Evolutionary conservation across 2,113 vertebrate genomes (phyloP).

Genomic region (Axis porcinus): DNA sequence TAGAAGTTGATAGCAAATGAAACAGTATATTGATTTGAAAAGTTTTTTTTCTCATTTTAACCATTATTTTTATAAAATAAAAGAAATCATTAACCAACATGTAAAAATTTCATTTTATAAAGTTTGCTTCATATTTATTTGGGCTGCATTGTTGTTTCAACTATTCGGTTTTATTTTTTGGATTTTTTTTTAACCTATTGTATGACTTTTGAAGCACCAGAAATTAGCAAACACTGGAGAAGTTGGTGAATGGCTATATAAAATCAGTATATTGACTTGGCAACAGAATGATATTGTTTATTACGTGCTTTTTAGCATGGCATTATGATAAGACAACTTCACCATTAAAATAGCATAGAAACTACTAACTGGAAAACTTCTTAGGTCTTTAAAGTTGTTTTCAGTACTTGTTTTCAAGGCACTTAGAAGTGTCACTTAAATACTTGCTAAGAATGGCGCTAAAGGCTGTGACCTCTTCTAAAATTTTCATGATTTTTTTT

Average conservation of each 20-base stretch:
- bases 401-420: neutral
- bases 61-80: slow-evolving; percentile 9
- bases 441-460: neutral
- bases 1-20: slow-evolving; percentile 10
- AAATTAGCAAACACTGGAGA: neutral
- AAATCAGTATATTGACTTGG: neutral
- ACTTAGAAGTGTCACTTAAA: neutral
- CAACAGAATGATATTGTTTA: neutral
- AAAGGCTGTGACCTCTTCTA: neutral
- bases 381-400: neutral
- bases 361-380: neutral
- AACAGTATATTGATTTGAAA: neutral
- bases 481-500: neutral
- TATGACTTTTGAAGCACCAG: neutral
- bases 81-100: neutral
- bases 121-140: neutral
- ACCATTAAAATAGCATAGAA: neutral
- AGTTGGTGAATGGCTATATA: neutral
- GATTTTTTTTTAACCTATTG: neutral
- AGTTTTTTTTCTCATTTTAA: neutral
- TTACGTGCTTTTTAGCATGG: neutral
- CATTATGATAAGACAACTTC: neutral
- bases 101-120: neutral
- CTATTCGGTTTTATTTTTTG: neutral
- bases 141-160: neutral